A percentile compares a stretch with the other conserved stretches of the same genome.
Evolutionary conservation across 2,888 invertebrate species (phyloP).

Genomic region (Incurvaria masculella): DNA sequence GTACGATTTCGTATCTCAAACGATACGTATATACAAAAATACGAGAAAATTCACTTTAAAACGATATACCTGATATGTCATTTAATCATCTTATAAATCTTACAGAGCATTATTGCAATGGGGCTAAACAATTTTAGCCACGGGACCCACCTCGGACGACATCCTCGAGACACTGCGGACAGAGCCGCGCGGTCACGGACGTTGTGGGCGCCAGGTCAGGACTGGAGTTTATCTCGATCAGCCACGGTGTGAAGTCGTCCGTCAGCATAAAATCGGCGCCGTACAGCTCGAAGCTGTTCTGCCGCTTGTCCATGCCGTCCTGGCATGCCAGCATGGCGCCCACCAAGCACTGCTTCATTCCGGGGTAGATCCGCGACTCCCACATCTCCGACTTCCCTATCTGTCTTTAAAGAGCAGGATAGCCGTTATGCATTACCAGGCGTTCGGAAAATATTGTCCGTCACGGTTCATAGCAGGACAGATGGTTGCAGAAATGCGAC

Average conservation of each 20-base stretch:
- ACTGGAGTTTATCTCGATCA: conserved; percentile 93
- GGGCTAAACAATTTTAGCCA: too few species aligned
- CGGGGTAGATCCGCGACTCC: conserved; percentile 85
- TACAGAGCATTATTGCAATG: too few species aligned
- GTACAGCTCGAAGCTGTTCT: conserved; percentile 88
- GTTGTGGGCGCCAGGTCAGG: conserved; percentile 91
- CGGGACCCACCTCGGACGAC: conserved; percentile 74
- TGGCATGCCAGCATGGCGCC: conserved; percentile 87
- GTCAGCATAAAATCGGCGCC: conserved; percentile 96
- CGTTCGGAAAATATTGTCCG: too few species aligned
- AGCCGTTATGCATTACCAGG: not conserved
- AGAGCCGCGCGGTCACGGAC: conserved; percentile 82
- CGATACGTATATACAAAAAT: too few species aligned
- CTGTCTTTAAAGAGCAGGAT: conserved; percentile 41
- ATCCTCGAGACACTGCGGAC: conserved; percentile 86
- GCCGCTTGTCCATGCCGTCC: conserved; percentile 74
- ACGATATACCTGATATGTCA: too few species aligned
- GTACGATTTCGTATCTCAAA: too few species aligned
- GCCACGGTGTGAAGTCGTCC: conserved; percentile 84
- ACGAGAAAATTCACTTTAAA: too few species aligned
- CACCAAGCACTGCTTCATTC: conserved; percentile 71
- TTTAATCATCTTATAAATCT: too few species aligned
- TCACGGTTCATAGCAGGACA: too few species aligned
- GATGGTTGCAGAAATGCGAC: too few species aligned
- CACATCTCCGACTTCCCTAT: conserved; percentile 76